Conservation (phyloP, 2,888 invertebrate genomes). For the Chrysotoxum bicinctum region DNA sequence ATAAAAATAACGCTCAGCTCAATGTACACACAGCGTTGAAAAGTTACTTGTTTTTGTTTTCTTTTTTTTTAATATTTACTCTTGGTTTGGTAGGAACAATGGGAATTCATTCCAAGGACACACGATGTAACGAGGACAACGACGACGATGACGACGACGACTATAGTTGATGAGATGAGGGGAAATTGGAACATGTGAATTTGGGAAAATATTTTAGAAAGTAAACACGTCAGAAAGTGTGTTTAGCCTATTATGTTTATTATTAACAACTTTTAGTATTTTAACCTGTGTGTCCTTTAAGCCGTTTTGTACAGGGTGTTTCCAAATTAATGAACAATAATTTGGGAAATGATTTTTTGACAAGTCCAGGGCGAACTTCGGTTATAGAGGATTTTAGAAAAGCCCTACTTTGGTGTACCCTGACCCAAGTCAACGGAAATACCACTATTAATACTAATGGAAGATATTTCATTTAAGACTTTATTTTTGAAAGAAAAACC, state of each 20-base stretch:
- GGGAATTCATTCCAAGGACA: slow-evolving; percentile 2
- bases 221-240: neutral
- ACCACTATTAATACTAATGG: too few relatives aligned
- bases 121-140: neutral
- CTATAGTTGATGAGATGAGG: neutral
- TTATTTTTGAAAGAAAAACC: too few relatives aligned
- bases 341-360: too few relatives aligned
- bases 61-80: neutral
- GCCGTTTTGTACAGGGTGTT: neutral
- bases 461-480: too few relatives aligned
- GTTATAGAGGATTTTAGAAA: too few relatives aligned
- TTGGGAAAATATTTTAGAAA: neutral
- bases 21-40: neutral
- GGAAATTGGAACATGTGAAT: neutral
- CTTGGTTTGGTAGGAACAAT: neutral
- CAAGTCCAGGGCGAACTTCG: too few relatives aligned
- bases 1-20: slow-evolving; percentile 25
- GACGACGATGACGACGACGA: neutral
- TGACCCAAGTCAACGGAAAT: too few relatives aligned
- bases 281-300: neutral
- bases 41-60: slow-evolving; percentile 9
- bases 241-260: neutral
- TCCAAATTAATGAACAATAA: too few relatives aligned
- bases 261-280: neutral
- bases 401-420: too few relatives aligned